Evolutionary conservation across 2,797 vertebrate species (phyloP).

Genomic region (Phylloscopus collybita): DNA sequence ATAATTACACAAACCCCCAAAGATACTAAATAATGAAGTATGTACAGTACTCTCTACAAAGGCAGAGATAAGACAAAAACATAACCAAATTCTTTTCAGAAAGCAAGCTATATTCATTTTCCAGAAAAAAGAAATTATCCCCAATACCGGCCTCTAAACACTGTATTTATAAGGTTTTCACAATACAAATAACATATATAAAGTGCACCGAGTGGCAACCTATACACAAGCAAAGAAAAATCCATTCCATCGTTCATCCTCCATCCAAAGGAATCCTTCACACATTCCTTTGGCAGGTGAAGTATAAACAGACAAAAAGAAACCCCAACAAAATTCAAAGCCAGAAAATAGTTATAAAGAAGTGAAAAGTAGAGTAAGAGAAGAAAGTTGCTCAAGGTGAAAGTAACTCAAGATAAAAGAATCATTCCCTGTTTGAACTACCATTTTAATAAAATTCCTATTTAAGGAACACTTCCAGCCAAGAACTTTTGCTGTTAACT

Average conservation of each 20-base stretch:
- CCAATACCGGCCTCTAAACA: background rate
- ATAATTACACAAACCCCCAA: background rate
- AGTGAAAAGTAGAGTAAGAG: background rate
- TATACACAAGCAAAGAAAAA: background rate
- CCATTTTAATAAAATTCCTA: slow-evolving; percentile 5
- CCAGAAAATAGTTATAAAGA: background rate
- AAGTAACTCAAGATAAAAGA: slow-evolving; percentile 32
- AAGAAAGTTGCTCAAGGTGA: slow-evolving; percentile 4
- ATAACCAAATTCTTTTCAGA: background rate
- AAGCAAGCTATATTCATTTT: background rate
- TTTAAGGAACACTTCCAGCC: background rate
- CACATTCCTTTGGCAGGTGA: background rate
- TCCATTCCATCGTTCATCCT: background rate
- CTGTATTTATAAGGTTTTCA: background rate
- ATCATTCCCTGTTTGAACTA: slow-evolving; percentile 18
- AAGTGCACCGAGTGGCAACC: background rate
- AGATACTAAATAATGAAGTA: background rate
- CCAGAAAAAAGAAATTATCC: background rate
- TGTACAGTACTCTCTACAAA: background rate
- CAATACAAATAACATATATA: background rate
- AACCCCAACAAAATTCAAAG: background rate
- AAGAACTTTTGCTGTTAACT: slow-evolving; percentile 7
- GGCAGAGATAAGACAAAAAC: background rate
- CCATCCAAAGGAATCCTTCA: background rate
- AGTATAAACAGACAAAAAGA: background rate